These are phyloP conservation scores for Pelochelys cantorii DNA, from an alignment of 2,797 vertebrate species.

Conservation along the genomic window DNA sequence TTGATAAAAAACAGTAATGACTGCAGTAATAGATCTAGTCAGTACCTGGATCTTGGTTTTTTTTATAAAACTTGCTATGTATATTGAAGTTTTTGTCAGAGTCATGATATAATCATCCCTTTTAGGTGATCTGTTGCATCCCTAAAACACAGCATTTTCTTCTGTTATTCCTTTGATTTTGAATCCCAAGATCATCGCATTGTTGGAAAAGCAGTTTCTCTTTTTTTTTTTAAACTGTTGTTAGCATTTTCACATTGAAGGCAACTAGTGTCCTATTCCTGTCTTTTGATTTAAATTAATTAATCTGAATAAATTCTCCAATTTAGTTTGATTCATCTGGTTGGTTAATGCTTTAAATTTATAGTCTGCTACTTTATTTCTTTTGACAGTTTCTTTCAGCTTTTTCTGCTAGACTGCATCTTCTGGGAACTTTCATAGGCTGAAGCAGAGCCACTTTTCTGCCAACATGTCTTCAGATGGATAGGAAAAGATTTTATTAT, in stretches of 20 bases:
- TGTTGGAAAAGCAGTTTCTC: neutral
- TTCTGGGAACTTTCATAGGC: neutral
- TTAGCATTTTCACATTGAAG: neutral
- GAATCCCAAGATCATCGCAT: neutral
- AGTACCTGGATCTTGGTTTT: slow-evolving; percentile 15
- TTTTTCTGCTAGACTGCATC: neutral
- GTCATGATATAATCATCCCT: slow-evolving; percentile 6
- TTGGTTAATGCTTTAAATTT: slow-evolving; percentile 25
- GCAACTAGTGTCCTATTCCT: neutral
- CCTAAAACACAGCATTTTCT: neutral
- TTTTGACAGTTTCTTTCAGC: slow-evolving; percentile 4
- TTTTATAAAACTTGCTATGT: neutral
- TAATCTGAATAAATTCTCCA: slow-evolving; percentile 18
- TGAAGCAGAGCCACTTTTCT: slow-evolving; percentile 1
- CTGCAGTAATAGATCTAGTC: slow-evolving; percentile 15
- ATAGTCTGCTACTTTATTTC: neutral
- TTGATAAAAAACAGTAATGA: slow-evolving; percentile 45
- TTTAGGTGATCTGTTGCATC: slow-evolving; percentile 6
- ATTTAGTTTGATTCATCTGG: slow-evolving; percentile 14
- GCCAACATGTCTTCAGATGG: neutral
- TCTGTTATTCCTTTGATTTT: neutral
- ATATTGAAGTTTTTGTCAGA: neutral
- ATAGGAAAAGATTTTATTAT: neutral
- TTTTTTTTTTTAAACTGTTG: neutral
- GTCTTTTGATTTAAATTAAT: slow-evolving; percentile 13